These are phyloP conservation scores for Coracias cyanogaster DNA, from an alignment of 2,797 vertebrate genomes.

Conservation along the genomic window DNA sequence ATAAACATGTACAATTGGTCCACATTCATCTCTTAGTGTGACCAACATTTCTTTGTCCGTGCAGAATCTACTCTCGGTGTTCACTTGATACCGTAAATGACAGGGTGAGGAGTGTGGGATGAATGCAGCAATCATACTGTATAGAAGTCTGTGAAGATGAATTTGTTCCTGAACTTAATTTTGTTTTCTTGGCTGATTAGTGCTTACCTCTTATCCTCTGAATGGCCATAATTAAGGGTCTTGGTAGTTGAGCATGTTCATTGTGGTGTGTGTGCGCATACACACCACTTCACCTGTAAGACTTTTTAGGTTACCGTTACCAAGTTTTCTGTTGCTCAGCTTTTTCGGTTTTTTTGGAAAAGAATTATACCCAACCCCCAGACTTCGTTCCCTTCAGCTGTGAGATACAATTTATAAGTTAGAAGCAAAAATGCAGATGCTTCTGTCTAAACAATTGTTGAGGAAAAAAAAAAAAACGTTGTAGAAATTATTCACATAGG, in stretches of 20 bases:
- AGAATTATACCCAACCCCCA: fast-evolving
- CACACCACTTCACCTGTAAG: not conserved
- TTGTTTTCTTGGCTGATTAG: not conserved
- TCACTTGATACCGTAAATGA: not conserved
- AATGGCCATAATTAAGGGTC: not conserved
- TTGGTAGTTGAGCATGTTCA: not conserved
- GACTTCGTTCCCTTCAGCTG: not conserved
- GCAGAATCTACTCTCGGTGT: not conserved
- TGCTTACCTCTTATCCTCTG: not conserved
- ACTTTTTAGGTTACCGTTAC: not conserved
- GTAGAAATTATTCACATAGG: not conserved
- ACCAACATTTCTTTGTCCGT: not conserved
- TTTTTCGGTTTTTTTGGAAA: not conserved
- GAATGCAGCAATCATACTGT: not conserved
- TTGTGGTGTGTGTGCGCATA: not conserved
- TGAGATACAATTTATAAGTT: not conserved
- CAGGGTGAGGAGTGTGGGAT: not conserved
- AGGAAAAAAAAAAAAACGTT: not conserved
- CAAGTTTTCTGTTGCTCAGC: not conserved
- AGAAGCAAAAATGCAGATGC: not conserved
- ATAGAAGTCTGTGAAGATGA: not conserved
- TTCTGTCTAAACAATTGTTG: not conserved
- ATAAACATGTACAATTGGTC: not conserved
- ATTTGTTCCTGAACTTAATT: not conserved
- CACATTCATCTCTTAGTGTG: not conserved